Percentiles rank a stretch among this genome's conserved stretches.
Evolutionary conservation across 2,888 invertebrate species (phyloP).

Genomic region (Drosophila eohydei): DNA sequence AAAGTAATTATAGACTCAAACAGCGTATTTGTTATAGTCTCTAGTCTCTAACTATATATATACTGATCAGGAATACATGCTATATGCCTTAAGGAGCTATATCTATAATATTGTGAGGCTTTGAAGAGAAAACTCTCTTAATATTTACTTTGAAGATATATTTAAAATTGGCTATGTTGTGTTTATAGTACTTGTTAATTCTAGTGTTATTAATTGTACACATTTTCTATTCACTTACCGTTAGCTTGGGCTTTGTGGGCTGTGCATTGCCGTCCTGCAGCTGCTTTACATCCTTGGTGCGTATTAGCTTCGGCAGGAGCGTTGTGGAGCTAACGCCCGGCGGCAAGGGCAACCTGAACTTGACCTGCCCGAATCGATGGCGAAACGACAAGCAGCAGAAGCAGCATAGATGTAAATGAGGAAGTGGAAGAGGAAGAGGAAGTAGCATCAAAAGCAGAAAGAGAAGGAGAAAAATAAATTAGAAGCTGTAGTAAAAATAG

Average conservation of each 20-base stretch:
- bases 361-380: slow-evolving; percentile 75
- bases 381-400: background rate
- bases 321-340: slow-evolving; percentile 86
- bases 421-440: slow-evolving; percentile 3
- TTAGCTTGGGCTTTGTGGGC: slow-evolving; percentile 89
- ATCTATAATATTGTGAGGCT: too few relatives aligned
- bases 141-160: background rate
- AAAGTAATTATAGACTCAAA: too few relatives aligned
- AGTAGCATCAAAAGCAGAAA: background rate
- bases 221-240: slow-evolving; percentile 86
- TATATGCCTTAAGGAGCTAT: too few relatives aligned
- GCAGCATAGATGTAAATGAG: slow-evolving; percentile 1
- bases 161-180: background rate
- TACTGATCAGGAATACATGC: too few relatives aligned
- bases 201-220: background rate
- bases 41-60: too few relatives aligned
- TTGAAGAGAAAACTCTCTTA: too few relatives aligned
- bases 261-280: slow-evolving; percentile 84
- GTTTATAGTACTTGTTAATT: background rate
- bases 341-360: slow-evolving; percentile 85
- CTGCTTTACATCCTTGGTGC: slow-evolving; percentile 89
- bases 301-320: slow-evolving; percentile 92
- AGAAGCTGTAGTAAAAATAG: background rate
- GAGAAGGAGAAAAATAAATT: slow-evolving; percentile 6
- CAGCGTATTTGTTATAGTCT: too few relatives aligned